These are phyloP conservation scores for Aphidius colemani DNA, from an alignment of 2,888 invertebrate genomes.

Conservation along the genomic window DNA sequence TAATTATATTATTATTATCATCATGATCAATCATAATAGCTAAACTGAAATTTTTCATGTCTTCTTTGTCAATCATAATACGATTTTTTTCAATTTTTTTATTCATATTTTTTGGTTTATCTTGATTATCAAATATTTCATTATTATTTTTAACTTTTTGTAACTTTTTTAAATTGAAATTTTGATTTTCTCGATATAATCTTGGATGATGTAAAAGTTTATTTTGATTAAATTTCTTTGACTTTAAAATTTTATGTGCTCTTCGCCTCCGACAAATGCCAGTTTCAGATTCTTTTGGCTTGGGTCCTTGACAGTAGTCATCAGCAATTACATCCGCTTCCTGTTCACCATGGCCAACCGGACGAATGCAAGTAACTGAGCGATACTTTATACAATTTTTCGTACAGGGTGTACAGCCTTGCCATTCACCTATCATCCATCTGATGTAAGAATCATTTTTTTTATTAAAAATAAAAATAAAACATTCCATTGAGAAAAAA, in stretches of 20 bases:
- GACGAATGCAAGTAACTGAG: slow-evolving; percentile 51
- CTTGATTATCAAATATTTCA: no score
- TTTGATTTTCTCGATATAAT: no score
- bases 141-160: no score
- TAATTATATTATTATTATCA: slow-evolving; percentile 33
- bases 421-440: slow-evolving; percentile 58
- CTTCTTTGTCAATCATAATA: slow-evolving; percentile 39
- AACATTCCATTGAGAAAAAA: not conserved
- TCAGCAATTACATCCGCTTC: slow-evolving; percentile 51
- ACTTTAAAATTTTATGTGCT: no score
- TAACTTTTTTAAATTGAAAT: no score
- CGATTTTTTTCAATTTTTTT: slow-evolving; percentile 16
- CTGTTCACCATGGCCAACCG: slow-evolving; percentile 53
- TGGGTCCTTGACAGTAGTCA: slow-evolving; percentile 47
- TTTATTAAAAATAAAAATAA: not conserved
- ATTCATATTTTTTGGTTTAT: not conserved
- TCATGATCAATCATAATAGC: slow-evolving; percentile 38
- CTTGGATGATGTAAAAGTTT: no score
- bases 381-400: slow-evolving; percentile 42
- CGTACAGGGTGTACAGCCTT: slow-evolving; percentile 49
- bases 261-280: slow-evolving; percentile 35
- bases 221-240: no score
- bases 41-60: slow-evolving; percentile 33
- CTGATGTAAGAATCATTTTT: slow-evolving; percentile 34
- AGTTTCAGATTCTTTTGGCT: slow-evolving; percentile 46